Percentiles rank a stretch among this genome's conserved stretches.
Conservation (phyloP, 2,888 invertebrate genomes). For the Drosophila dives region DNA sequence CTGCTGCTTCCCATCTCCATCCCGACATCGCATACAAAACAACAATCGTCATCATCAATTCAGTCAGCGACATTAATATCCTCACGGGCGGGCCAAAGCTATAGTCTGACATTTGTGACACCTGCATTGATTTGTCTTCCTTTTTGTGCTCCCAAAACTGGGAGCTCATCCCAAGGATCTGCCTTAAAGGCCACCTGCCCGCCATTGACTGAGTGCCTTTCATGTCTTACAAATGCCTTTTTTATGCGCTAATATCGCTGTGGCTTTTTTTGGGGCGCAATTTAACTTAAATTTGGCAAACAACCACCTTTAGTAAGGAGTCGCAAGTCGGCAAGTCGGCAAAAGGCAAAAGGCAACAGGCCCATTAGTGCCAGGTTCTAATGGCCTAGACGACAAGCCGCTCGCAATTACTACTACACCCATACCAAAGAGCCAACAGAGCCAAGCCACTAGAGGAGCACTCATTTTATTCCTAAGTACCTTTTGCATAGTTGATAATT, state of each 20-base stretch:
- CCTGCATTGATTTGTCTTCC: conserved; percentile 80
- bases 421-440: conserved; percentile 24
- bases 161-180: conserved; percentile 12
- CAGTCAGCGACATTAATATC: conserved; percentile 80
- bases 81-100: conserved; percentile 63
- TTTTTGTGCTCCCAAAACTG: conserved; percentile 23
- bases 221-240: conserved; percentile 78
- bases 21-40: conserved; percentile 35
- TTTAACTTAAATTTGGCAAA: conserved; percentile 41
- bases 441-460: conserved; percentile 28
- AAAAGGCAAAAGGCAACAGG: conserved; percentile 17
- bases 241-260: conserved; percentile 74
- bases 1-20: neutral
- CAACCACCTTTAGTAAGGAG: conserved; percentile 1
- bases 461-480: conserved; percentile 50
- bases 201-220: conserved; percentile 73
- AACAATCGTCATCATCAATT: conserved; percentile 78
- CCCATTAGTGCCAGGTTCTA: conserved; percentile 68
- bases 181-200: conserved; percentile 63
- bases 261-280: conserved; percentile 50
- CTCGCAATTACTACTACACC: conserved; percentile 65
- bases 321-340: neutral
- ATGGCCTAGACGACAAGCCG: conserved; percentile 76
- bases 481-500: conserved; percentile 76
- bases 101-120: conserved; percentile 81